Evolutionary conservation across 2,113 vertebrate species (phyloP), one percentile per base, ranked within the genome.

Genomic region (Albula goreensis): DNA sequence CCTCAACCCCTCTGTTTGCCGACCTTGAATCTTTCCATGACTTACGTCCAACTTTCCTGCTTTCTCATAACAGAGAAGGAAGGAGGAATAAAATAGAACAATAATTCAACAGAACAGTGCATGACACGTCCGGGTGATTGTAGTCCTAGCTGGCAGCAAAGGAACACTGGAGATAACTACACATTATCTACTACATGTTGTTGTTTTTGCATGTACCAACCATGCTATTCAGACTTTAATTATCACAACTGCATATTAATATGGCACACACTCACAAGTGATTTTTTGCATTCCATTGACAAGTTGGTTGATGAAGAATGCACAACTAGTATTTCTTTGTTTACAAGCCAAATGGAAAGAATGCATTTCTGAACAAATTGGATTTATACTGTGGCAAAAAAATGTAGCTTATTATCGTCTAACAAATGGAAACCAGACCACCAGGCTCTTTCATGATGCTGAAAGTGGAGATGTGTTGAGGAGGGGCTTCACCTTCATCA

Each of bases 21-120:
- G 87, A 88, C 87, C 88, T 91, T 89, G 86, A 89, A 74, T 88
- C 86, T 90, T 90, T 91, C 87, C 83, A n/a, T 50, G 87, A 56
- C 84, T 85, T 77, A 66, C 66, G n/a, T 90, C 87, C 82, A 88
- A 83, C 84, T 89, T 93, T 89, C 90, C 89, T 80, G 88, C 66
- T 70, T 89, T 89, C 81, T 80, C 87, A 85, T 89, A 89, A 91
- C 86, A 74, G 66, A 82, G 81, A 88, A 85, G 81, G 74, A 89
- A 91, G 85, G 85, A 87, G 85, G 74, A 74, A 89, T 41, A 80
- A 87, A 87, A 79, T 50, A 66, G 48, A 74, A 86, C 56, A 88
- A 86, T 91, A 88, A 87, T 81, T 89, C 53, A 66, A 83, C 77
- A 60, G 78, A 87, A 85, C 90, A 84, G 89, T n/a, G 50, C 83